Conservation (phyloP, 2,113 vertebrate species). For the Phocoena sinus region DNA sequence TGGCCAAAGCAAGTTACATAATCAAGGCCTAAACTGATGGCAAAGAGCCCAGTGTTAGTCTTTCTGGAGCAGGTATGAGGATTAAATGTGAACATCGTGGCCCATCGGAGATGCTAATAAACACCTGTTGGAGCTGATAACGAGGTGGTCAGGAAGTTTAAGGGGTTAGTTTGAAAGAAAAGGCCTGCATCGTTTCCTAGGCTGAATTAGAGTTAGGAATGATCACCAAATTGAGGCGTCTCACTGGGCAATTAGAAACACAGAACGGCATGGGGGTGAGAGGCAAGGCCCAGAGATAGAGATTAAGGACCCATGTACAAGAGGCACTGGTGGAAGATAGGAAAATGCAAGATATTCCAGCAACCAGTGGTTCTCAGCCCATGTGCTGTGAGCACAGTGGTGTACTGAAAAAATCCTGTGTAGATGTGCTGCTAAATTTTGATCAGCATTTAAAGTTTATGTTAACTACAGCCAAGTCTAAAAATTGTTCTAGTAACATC, state of each 20-base stretch:
- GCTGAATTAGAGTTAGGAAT: not conserved
- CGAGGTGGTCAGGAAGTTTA: no score
- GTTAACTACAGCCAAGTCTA: not conserved
- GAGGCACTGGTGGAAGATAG: not conserved
- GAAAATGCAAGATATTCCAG: not conserved
- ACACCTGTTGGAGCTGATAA: not conserved
- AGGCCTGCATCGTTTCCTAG: not conserved
- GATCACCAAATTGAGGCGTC: not conserved
- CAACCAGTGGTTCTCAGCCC: not conserved
- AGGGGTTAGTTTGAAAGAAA: not conserved
- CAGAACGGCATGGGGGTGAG: not conserved
- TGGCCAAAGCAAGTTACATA: not conserved
- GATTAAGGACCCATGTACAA: rapidly evolving
- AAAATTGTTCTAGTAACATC: not conserved
- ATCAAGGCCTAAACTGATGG: not conserved
- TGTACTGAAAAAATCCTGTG: no score
- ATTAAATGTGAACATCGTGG: no score
- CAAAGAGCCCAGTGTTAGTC: not conserved
- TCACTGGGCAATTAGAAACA: not conserved
- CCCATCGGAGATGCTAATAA: rapidly evolving
- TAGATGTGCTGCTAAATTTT: not conserved
- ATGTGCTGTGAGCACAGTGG: not conserved
- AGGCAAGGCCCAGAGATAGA: not conserved
- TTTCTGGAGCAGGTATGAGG: not conserved
- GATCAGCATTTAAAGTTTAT: not conserved